Base-by-base conservation (phyloP, 2,888 invertebrate species). In the Pegoplata infirma region DNA sequence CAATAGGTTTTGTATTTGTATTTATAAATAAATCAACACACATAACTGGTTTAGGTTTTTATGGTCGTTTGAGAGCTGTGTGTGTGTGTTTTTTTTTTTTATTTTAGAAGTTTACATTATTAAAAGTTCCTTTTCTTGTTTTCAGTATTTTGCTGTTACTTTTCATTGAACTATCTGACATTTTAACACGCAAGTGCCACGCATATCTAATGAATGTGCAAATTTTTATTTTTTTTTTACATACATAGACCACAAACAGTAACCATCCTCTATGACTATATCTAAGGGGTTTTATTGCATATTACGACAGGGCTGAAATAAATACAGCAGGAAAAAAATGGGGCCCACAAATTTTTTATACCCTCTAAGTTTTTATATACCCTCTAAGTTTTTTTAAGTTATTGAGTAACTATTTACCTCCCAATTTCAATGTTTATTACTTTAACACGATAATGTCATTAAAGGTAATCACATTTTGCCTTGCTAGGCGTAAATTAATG, bases 171-270 rank as follows among this genome's bases (percentile, higher is more conserved):
- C 28, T 61, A 63, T 63, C 28, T 63, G 61, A 32, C 61, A 49
- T 63, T 47, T 63, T 49, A 47, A 32, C 78, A 78, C 74, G 78
- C 74, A 69, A 78, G 69, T 66, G 69, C 53, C 64, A 61, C 61
- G 59, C 68, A 71, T 63, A 49, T 63, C 19, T 63, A 63, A 63
- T 63, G 32, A 63, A 49, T 36, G 51, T 71, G 53, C 46, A 51
- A 17, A 56, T 58, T 47, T 58, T 47, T 56, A 17, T 21, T 25
- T 19, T 17, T 83, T 82, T 83, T 81, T 81, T 80, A 82, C 78
- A 74, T 76, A 53, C 46, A 16, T 64, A 59, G 21, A 10, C 14
- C 16, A 8, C 17, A 44, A 56, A 49, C 44, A 81, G 59, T 21
- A n/a, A 12, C 36, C 40, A 36, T 36, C 19, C 0, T 21, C 21